A percentile compares a stretch with the other conserved stretches of the same genome.
These are phyloP conservation scores for Dexiosoma caninum DNA, from an alignment of 2,888 invertebrate species.

Conservation along the genomic window DNA sequence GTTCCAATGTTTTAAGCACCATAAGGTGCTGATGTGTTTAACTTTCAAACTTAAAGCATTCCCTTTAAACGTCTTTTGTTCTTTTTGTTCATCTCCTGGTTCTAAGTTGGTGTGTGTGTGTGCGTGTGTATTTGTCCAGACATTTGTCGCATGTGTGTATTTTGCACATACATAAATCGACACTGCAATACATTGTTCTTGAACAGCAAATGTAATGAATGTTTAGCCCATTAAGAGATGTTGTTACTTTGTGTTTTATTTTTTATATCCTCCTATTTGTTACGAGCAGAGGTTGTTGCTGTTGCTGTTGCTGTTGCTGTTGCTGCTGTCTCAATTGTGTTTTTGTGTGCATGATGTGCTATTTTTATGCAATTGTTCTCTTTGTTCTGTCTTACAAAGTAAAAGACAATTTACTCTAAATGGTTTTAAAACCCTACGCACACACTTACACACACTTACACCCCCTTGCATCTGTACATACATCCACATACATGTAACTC, in stretches of 20 bases:
- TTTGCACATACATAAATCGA: too few species aligned
- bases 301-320: too few species aligned
- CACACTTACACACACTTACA: neutral
- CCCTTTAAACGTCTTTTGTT: too few species aligned
- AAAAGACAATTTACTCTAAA: conserved; percentile 51
- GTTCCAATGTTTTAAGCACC: conserved; percentile 7
- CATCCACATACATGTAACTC: neutral
- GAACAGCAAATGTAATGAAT: conserved; percentile 40
- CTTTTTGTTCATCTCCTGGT: neutral
- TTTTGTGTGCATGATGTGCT: neutral
- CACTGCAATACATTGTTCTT: conserved; percentile 2
- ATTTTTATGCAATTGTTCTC: neutral
- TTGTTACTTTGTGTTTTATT: neutral
- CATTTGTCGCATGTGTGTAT: conserved; percentile 7
- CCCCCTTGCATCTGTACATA: neutral
- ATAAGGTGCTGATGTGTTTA: conserved; percentile 55
- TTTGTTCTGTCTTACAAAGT: conserved; percentile 3
- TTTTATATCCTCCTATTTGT: neutral
- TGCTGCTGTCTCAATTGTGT: neutral
- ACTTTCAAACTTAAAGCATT: conserved; percentile 42
- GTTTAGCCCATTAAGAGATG: conserved; percentile 44
- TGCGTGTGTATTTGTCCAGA: neutral
- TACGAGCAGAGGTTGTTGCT: neutral
- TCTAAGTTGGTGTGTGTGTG: neutral
- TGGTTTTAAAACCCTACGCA: conserved; percentile 32